Evolutionary conservation across 1,140 invertebrate genomes (phyloP), one percentile per base, ranked within the genome.

Genomic region (Xylocopa sonorina): DNA sequence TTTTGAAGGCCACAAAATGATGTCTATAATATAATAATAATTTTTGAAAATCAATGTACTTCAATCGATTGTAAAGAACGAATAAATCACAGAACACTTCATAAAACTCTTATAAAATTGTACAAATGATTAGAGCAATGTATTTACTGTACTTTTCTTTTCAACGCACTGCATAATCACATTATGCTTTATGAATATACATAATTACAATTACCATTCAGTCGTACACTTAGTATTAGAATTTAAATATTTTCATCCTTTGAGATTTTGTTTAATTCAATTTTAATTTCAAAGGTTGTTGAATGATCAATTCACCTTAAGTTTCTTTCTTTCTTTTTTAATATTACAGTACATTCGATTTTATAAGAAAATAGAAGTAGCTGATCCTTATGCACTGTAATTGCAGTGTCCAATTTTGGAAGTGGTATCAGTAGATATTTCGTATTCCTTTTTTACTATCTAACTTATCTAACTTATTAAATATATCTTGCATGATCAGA

Each of bases 391-490:
- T 34, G 55, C 58, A 64, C 57, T 78, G 69, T 64, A 63, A 72
- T 55, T 24, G 32, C 69, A 72, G 77, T 73, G 69, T 73, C 48
- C 48, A 73, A 21, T 64, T 73, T 78, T 78, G 77, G 77, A 78
- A 78, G 77, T 78, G 77, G 77, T 78, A 78, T 78, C 77, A 72
- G 77, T 78, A 78, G 75, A 78, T 71, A n/a, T 58, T 71, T 68
- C 60, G 67, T 71, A 60, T 41, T 71, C 55, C 67, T 78, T 71
- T 78, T 60, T 60, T 71, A 71, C 67, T 78, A 71, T 71, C n/a
- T n/a, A n/a, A n/a, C n/a, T n/a, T n/a, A 78, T 71, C 55, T 71
- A 60, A 78, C 75, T 32, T 71, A 51, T 46, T n/a, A n/a, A n/a
- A 57, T 27, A 71, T 60, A 76, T 71, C 69, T 41, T 78, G 75